phyloP scores from a whole-genome alignment of 2,113 vertebrate genomes.

The Hypanus sabinus region DNA sequence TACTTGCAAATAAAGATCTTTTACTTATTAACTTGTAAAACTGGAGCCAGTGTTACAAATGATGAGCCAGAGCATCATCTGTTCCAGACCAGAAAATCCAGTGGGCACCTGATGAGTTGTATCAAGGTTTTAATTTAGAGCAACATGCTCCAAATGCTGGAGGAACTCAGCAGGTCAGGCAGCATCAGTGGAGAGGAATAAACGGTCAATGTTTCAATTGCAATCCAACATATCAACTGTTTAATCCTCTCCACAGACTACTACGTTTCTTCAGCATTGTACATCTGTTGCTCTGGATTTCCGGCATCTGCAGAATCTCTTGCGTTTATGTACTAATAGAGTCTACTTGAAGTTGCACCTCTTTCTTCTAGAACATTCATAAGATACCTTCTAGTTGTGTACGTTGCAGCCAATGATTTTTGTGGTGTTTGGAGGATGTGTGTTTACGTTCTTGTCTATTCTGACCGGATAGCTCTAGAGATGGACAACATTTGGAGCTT shows the following conservation, averaged over 20 bases:
- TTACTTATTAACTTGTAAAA: not conserved
- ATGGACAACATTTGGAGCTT: not conserved
- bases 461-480: not conserved
- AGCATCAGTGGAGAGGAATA: too few species aligned
- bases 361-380: not conserved
- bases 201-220: too few species aligned
- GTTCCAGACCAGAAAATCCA: not conserved
- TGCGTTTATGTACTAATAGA: not conserved
- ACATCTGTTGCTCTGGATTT: too few species aligned
- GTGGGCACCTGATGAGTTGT: not conserved
- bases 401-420: not conserved
- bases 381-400: not conserved
- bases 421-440: not conserved
- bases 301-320: too few species aligned
- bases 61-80: not conserved
- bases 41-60: not conserved
- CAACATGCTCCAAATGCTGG: too few species aligned
- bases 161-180: too few species aligned
- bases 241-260: too few species aligned
- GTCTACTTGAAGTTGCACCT: too few species aligned
- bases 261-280: too few species aligned
- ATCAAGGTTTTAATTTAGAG: not conserved
- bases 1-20: not conserved
- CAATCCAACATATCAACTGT: too few species aligned
- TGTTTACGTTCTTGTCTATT: not conserved